Evolutionary conservation across 2,888 invertebrate genomes (phyloP).

Genomic region (Drosophila infuscata): DNA sequence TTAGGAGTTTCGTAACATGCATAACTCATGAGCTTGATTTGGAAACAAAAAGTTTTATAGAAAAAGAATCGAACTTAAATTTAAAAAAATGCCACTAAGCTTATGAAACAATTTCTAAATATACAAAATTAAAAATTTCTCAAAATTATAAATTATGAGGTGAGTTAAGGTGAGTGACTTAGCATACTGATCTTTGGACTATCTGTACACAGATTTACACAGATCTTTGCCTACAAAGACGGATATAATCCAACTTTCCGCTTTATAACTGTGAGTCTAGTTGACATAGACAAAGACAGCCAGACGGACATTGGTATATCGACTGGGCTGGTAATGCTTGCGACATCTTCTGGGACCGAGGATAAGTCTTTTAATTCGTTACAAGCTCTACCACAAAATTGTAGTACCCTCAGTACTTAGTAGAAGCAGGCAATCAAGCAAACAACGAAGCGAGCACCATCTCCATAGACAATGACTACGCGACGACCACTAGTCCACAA

Average conservation of each 20-base stretch:
- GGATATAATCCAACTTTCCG: not conserved
- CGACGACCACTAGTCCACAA: conserved; percentile 14
- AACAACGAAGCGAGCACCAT: conserved; percentile 52
- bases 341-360: not conserved
- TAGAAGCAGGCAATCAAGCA: conserved; percentile 44
- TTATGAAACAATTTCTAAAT: not conserved
- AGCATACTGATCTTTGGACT: not conserved
- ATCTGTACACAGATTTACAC: too few relatives aligned
- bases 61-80: not conserved
- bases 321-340: not conserved
- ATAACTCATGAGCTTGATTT: not conserved
- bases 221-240: not conserved
- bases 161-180: not conserved
- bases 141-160: not conserved
- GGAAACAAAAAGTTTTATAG: not conserved
- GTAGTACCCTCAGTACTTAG: not conserved
- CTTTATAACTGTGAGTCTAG: not conserved
- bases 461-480: conserved; percentile 33
- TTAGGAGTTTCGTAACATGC: not conserved
- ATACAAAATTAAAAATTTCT: not conserved
- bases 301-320: not conserved
- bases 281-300: not conserved
- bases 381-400: not conserved
- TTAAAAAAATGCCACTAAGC: not conserved
- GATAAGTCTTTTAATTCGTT: not conserved